phyloP scores from a whole-genome alignment of 2,113 vertebrate genomes.

The Acanthisitta chloris region DNA sequence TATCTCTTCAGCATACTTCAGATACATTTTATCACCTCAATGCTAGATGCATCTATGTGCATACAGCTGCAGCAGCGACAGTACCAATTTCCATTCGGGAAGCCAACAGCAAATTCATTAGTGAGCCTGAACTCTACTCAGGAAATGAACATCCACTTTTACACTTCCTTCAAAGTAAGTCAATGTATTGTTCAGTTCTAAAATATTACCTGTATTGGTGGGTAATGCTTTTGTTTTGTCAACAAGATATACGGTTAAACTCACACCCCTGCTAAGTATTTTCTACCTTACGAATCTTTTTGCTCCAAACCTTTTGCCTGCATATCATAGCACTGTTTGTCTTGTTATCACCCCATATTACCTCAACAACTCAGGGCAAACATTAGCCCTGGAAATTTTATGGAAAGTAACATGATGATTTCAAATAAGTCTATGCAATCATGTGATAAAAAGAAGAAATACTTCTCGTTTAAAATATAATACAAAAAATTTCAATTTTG shows the following conservation, averaged over 20 bases:
- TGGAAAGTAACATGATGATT: background rate
- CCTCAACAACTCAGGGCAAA: background rate
- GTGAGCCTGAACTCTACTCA: background rate
- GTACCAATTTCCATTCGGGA: background rate
- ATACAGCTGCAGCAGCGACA: background rate
- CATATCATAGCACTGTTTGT: background rate
- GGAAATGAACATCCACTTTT: background rate
- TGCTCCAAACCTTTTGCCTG: background rate
- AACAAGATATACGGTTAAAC: background rate
- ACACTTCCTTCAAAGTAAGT: background rate
- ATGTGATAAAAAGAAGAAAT: background rate
- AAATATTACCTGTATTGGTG: background rate
- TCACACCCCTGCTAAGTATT: background rate
- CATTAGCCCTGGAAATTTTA: background rate
- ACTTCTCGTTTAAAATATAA: background rate
- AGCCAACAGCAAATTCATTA: background rate
- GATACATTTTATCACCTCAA: background rate
- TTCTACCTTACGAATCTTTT: background rate
- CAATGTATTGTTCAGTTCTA: background rate
- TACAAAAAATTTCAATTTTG: background rate
- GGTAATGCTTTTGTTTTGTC: background rate
- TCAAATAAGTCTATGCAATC: background rate
- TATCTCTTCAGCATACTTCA: background rate
- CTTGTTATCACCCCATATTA: background rate
- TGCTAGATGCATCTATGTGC: background rate